Evolutionary conservation across 1,140 invertebrate genomes (phyloP).

Genomic region (Popillia japonica): DNA sequence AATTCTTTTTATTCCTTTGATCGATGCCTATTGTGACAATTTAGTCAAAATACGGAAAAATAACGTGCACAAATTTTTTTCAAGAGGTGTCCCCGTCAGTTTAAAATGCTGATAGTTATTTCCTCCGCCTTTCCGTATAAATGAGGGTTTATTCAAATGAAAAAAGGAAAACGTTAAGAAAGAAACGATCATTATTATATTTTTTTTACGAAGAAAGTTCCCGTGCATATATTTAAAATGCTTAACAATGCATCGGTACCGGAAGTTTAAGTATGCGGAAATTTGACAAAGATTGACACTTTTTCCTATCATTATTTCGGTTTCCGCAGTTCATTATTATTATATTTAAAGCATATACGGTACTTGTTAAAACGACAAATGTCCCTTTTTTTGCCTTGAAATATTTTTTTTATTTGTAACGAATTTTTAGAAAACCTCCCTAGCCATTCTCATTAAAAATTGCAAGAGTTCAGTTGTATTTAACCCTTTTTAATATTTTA

Average conservation of each 20-base stretch:
- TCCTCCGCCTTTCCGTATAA: background rate
- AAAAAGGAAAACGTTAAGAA: background rate
- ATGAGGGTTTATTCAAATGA: background rate
- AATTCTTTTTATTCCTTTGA: background rate
- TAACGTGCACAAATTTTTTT: too few relatives aligned
- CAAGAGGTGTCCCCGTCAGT: background rate
- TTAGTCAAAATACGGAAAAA: slow-evolving; percentile 7
- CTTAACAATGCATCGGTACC: background rate
- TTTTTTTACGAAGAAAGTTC: background rate
- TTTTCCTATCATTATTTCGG: slow-evolving; percentile 9
- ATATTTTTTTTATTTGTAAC: background rate
- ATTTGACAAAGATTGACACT: slow-evolving; percentile 1
- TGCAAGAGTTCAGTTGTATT: too few relatives aligned
- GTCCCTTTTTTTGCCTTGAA: background rate
- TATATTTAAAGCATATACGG: background rate
- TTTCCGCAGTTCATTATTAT: background rate
- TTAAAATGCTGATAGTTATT: background rate
- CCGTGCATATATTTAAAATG: background rate
- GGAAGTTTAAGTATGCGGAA: slow-evolving; percentile 1
- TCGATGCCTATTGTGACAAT: background rate
- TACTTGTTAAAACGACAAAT: slow-evolving; percentile 7
- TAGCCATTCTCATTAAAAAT: too few relatives aligned
- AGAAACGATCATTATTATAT: background rate
- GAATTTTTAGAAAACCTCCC: background rate
- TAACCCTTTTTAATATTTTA: too few relatives aligned